Conservation (phyloP, 2,888 invertebrate genomes). For the Polia nebulosa region DNA sequence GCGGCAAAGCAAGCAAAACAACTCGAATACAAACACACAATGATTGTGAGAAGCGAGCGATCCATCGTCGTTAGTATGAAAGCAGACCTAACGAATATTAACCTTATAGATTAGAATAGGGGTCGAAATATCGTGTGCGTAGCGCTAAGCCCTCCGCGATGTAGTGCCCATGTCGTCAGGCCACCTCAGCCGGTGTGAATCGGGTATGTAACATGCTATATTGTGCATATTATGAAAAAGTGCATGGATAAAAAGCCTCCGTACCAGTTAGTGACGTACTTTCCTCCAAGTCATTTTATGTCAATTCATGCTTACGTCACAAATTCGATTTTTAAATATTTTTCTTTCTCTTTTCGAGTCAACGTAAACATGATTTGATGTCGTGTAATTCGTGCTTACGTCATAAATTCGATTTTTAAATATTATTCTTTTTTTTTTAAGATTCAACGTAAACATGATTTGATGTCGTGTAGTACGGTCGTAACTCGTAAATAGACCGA, state of each 20-base stretch:
- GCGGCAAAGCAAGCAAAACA: slow-evolving; percentile 90
- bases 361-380: slow-evolving; percentile 53
- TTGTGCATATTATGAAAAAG: slow-evolving; percentile 79
- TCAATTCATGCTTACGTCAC: slow-evolving; percentile 54
- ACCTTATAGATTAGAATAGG: slow-evolving; percentile 77
- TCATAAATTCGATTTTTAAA: slow-evolving; percentile 42
- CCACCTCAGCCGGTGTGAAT: slow-evolving; percentile 89
- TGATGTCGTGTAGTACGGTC: slow-evolving; percentile 38
- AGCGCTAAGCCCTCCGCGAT: slow-evolving; percentile 82
- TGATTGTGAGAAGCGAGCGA: slow-evolving; percentile 89
- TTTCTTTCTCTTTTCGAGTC: slow-evolving; percentile 31
- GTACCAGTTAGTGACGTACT: slow-evolving; percentile 45
- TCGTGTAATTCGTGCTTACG: slow-evolving; percentile 46
- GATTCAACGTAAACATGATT: slow-evolving; percentile 57
- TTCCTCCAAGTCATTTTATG: slow-evolving; percentile 21
- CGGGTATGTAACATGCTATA: slow-evolving; percentile 86
- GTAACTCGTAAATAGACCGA: slow-evolving; percentile 49
- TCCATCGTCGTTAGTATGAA: slow-evolving; percentile 82
- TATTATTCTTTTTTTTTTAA: slow-evolving; percentile 8
- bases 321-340: slow-evolving; percentile 38
- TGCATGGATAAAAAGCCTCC: slow-evolving; percentile 70
- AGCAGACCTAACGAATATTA: slow-evolving; percentile 85
- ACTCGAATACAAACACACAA: slow-evolving; percentile 87
- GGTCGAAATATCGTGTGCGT: slow-evolving; percentile 79
- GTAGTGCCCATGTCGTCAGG: slow-evolving; percentile 77